phyloP scores from a whole-genome alignment of 1,140 invertebrate genomes.

The Elymnias hypermnestra region DNA sequence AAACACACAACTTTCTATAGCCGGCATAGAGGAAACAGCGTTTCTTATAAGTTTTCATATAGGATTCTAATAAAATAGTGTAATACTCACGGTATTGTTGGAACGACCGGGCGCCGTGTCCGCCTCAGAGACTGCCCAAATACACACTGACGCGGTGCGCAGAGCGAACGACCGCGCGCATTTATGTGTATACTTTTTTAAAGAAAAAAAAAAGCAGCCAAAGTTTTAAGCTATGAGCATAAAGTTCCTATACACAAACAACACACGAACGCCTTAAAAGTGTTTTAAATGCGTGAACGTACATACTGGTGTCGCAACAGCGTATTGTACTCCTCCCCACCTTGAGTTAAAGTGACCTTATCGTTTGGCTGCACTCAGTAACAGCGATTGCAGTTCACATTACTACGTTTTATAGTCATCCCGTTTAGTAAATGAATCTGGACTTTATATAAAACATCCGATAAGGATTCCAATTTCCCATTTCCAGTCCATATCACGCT shows the following conservation, averaged over 20 bases:
- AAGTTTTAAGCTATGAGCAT: too few relatives aligned
- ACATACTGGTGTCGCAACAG: conserved; percentile 40
- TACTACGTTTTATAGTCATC: conserved; percentile 23
- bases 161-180: conserved; percentile 39
- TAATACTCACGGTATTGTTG: conserved; percentile 45
- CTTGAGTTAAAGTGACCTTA: conserved; percentile 59
- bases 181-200: conserved; percentile 38
- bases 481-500: not conserved
- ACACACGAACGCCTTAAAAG: conserved; percentile 7
- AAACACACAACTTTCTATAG: conserved; percentile 17
- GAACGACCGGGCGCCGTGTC: conserved; percentile 33
- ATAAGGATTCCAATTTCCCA: not conserved
- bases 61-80: conserved; percentile 25
- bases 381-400: conserved; percentile 42
- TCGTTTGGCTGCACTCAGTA: conserved; percentile 60
- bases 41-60: conserved; percentile 31
- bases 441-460: conserved; percentile 2
- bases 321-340: conserved; percentile 51
- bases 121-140: conserved; percentile 36
- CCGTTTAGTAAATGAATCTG: not conserved
- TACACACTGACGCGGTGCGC: conserved; percentile 51
- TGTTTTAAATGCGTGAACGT: conserved; percentile 19
- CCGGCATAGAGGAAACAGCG: conserved; percentile 12
- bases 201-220: conserved; percentile 39
- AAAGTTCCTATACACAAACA: too few relatives aligned